These are phyloP conservation scores for Choristoneura rosaceana DNA, from an alignment of 2,888 invertebrate species.

Conservation along the genomic window DNA sequence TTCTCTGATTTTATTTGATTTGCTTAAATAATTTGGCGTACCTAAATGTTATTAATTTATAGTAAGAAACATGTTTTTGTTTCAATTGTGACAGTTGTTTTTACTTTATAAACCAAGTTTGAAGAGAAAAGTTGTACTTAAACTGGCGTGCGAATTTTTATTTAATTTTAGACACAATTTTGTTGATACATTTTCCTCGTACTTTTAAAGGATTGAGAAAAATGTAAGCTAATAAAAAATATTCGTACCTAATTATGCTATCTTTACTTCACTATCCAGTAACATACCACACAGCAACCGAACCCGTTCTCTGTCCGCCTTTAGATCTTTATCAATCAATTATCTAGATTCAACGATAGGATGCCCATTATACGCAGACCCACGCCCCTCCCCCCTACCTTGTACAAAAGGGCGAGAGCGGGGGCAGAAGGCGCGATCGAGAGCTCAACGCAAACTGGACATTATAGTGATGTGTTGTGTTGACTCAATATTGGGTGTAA, in stretches of 20 bases:
- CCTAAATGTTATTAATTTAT: constrained; percentile 4
- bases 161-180: no score
- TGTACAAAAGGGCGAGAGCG: background rate
- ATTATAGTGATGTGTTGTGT: constrained; percentile 33
- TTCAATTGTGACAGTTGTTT: background rate
- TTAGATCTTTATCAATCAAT: constrained; percentile 64
- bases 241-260: background rate
- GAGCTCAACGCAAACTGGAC: constrained; percentile 7
- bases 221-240: background rate
- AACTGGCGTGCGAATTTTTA: no score
- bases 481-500: constrained; percentile 30
- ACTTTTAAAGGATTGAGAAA: no score
- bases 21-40: background rate
- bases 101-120: background rate
- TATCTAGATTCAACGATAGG: constrained; percentile 56
- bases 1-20: background rate
- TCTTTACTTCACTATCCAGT: background rate
- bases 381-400: background rate
- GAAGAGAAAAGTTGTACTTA: no score
- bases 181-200: no score
- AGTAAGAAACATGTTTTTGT: background rate
- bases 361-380: constrained; percentile 14
- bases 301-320: constrained; percentile 50
- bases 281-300: constrained; percentile 39
- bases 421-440: background rate